Evolutionary conservation across 2,888 invertebrate genomes (phyloP).

Genomic region (Cryptus viduatorius): DNA sequence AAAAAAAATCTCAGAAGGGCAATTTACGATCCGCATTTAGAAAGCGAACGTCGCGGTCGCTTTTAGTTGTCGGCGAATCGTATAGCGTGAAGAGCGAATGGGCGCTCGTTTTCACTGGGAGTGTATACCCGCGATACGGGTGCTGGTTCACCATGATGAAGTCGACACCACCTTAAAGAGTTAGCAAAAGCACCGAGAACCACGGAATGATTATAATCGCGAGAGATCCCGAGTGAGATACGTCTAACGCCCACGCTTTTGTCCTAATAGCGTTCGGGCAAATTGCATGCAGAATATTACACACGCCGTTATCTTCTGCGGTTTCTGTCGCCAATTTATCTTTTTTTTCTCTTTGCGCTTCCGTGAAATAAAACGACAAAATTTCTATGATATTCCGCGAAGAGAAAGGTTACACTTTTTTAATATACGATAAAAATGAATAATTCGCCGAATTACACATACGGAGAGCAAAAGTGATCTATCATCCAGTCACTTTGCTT

Average conservation of each 20-base stretch:
- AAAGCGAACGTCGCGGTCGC: constrained; percentile 51
- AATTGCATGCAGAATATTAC: background rate
- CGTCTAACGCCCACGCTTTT: constrained; percentile 3
- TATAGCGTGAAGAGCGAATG: constrained; percentile 38
- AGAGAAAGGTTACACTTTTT: constrained; percentile 18
- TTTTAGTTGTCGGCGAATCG: constrained; percentile 42
- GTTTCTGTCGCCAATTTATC: background rate
- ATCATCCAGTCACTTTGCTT: too few species aligned
- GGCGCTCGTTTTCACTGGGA: constrained; percentile 46
- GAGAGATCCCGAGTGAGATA: constrained; percentile 22
- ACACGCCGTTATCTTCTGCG: constrained; percentile 3
- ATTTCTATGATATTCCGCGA: background rate
- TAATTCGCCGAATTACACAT: background rate
- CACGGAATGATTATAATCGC: background rate
- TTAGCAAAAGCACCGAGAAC: background rate
- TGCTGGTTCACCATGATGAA: constrained; percentile 31
- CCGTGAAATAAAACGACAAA: background rate
- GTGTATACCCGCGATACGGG: background rate
- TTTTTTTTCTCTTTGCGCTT: background rate
- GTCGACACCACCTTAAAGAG: constrained; percentile 7
- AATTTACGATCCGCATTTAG: constrained; percentile 53
- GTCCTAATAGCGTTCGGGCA: background rate
- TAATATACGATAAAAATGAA: background rate
- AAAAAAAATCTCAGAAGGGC: constrained; percentile 37
- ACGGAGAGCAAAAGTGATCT: too few species aligned